These are phyloP conservation scores for Trematomus bernacchii DNA, from an alignment of 2,797 vertebrate genomes.

Conservation along the genomic window DNA sequence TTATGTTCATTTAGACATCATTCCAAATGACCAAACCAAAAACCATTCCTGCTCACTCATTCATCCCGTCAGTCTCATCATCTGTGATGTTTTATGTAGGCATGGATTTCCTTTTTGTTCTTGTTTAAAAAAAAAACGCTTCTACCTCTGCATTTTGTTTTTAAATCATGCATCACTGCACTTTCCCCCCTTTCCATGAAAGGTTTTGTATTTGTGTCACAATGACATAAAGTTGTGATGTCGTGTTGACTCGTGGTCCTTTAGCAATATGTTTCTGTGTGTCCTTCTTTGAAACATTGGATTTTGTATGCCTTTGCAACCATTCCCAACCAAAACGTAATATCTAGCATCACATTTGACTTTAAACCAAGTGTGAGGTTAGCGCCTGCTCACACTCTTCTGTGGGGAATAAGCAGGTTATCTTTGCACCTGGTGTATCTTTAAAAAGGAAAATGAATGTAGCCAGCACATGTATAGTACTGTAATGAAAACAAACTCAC, in stretches of 20 bases:
- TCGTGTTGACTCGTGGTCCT: conserved; percentile 38
- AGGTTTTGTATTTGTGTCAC: conserved; percentile 77
- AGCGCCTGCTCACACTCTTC: conserved; percentile 26
- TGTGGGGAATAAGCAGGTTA: conserved; percentile 18
- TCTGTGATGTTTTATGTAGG: conserved; percentile 34
- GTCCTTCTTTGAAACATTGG: conserved; percentile 17
- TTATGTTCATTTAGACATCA: conserved; percentile 36
- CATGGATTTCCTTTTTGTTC: conserved; percentile 34
- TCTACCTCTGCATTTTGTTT: conserved; percentile 75
- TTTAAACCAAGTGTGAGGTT: conserved; percentile 27
- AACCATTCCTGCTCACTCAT: conserved; percentile 38
- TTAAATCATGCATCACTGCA: conserved; percentile 48
- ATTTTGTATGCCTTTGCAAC: neutral
- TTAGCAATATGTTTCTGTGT: conserved; percentile 46
- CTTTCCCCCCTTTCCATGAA: conserved; percentile 77
- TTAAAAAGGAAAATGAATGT: conserved; percentile 24
- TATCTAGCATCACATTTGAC: conserved; percentile 14
- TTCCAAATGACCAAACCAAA: conserved; percentile 51
- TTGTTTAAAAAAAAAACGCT: conserved; percentile 50
- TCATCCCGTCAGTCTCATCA: conserved; percentile 14
- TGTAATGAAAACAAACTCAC: conserved; percentile 40
- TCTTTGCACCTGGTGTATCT: conserved; percentile 47
- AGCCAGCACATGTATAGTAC: conserved; percentile 56
- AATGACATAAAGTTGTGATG: conserved; percentile 70
- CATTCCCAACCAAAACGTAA: conserved; percentile 7